Evolutionary conservation across 2,888 invertebrate genomes (phyloP), one percentile per base, ranked within the genome.

Genomic region (Drosophila nigricruria): DNA sequence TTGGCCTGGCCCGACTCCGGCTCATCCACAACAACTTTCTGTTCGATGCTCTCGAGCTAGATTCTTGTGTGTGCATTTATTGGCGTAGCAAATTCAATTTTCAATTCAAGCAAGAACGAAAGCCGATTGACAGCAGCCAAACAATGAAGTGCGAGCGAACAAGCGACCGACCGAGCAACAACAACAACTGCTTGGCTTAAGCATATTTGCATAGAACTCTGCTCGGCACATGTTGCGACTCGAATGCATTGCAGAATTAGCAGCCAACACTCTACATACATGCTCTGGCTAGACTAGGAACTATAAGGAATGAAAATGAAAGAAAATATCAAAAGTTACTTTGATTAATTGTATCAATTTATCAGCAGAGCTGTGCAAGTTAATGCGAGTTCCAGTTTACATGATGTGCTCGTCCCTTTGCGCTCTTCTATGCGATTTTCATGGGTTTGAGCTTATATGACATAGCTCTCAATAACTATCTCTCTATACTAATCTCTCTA

Each of bases 41-140:
- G 34, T 32, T 58, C 36, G 18, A 10, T 18, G 49, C 30, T 30
- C 49, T 18, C 14, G 10, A 27, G 32, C 47, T 52, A 43, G 80
- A 66, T 70, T 60, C 77, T 63, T 73, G 45, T 47, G 68, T 60
- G 73, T 77, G 78, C 81, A 78, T 78, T 81, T 78, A 78, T 81
- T 81, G 81, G 79, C 78, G 78, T 73, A 67, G 81, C 78, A 79
- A 81, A 81, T 79, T 81, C 81, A 79, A 79, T 79, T 79, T 79
- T 79, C 70, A 52, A 75, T 77, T 79, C 64, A 40, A 78, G 70
- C 50, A 16, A 40, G 40, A 79, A 45, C 40, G 75, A 76, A 73
- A 69, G 63, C 75, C 64, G 70, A 69, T 64, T 79, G 76, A 79
- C 75, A 76, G 66, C 71, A 66, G 77, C 25, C 72, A 65, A 60